These are phyloP conservation scores for Taenaris catops DNA, from an alignment of 2,888 invertebrate species.

Conservation along the genomic window DNA sequence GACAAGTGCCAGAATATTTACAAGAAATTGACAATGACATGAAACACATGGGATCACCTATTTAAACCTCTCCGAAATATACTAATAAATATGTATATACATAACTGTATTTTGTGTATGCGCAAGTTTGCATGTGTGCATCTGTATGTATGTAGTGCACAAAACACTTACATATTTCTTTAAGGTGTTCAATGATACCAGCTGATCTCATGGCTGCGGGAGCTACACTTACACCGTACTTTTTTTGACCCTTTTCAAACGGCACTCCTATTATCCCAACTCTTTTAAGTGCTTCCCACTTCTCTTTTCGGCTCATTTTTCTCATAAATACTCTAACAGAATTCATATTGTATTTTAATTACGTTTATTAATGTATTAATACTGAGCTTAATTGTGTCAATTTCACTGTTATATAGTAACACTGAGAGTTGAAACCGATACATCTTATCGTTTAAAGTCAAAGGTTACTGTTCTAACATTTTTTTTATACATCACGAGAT, in stretches of 20 bases:
- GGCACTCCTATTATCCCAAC: constrained; percentile 90
- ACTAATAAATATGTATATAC: too few species aligned
- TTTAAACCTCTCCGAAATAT: too few species aligned
- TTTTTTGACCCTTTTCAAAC: constrained; percentile 87
- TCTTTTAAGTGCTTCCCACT: constrained; percentile 56
- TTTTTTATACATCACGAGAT: too few species aligned
- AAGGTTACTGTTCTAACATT: too few species aligned
- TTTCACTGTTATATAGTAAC: not conserved
- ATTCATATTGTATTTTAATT: constrained; percentile 44
- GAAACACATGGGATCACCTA: too few species aligned
- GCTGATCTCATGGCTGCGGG: constrained; percentile 83
- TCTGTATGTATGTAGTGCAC: too few species aligned
- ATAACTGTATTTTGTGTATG: too few species aligned
- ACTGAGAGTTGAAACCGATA: not conserved
- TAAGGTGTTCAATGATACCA: constrained; percentile 81
- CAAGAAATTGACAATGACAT: too few species aligned
- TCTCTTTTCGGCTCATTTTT: constrained; percentile 48
- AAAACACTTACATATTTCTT: constrained; percentile 77
- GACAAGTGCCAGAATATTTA: too few species aligned
- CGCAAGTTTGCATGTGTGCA: too few species aligned
- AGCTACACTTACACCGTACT: constrained; percentile 85
- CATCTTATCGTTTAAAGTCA: constrained; percentile 18
- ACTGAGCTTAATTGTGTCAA: not conserved
- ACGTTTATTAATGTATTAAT: too few species aligned
- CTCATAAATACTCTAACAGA: constrained; percentile 47